phyloP scores from a whole-genome alignment of 2,888 invertebrate species.

The Callimorpha dominula region DNA sequence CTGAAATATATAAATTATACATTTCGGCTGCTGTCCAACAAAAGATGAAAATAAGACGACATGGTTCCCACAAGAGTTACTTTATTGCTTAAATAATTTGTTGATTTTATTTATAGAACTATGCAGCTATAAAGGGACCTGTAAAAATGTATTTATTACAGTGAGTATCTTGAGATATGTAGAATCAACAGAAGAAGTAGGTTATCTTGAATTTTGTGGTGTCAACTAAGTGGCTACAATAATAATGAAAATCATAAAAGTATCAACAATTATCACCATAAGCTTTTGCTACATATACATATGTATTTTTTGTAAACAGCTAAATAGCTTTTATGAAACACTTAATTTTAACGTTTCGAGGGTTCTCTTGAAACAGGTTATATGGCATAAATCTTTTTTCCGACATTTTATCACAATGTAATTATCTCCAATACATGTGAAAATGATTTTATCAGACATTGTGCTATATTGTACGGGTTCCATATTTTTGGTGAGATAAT shows the following conservation, averaged over 20 bases:
- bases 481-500: constrained; percentile 13
- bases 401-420: constrained; percentile 8
- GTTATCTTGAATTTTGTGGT: no score
- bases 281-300: no score
- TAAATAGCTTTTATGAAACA: background rate
- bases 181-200: background rate
- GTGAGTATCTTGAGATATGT: background rate
- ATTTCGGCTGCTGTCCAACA: no score
- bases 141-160: background rate
- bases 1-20: no score
- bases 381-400: background rate
- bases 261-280: background rate
- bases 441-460: constrained; percentile 13
- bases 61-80: background rate
- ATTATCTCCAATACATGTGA: constrained; percentile 16
- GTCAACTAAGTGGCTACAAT: background rate
- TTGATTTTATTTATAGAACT: background rate
- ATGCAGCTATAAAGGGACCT: background rate
- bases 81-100: background rate
- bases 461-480: constrained; percentile 6
- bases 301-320: background rate
- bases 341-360: background rate
- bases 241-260: background rate
- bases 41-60: no score
- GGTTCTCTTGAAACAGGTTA: background rate